Percentiles rank a stretch among this genome's conserved stretches.
Conservation (phyloP, 2,113 vertebrate genomes). For the Gasterosteus aculeatus region DNA sequence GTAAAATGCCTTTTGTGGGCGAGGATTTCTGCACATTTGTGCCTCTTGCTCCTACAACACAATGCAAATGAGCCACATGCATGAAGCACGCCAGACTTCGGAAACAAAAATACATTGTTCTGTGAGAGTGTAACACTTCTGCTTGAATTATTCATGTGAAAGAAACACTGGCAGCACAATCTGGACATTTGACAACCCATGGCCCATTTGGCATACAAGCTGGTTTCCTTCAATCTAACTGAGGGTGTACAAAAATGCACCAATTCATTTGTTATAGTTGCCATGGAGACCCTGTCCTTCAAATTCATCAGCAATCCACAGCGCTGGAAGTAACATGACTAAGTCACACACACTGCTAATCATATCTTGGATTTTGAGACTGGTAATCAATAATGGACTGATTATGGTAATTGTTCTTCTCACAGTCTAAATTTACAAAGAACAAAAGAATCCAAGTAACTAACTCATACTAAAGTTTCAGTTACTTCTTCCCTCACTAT, state of each 20-base stretch:
- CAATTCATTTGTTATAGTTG: constrained; percentile 40
- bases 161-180: constrained; percentile 25
- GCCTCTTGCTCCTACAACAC: constrained; percentile 7
- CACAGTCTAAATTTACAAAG: constrained; percentile 18
- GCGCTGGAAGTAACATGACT: constrained; percentile 42
- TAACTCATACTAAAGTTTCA: background rate
- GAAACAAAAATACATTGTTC: constrained; percentile 30
- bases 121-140: constrained; percentile 9
- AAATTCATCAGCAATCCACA: constrained; percentile 32
- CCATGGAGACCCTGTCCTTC: constrained; percentile 52
- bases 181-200: constrained; percentile 22
- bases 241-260: constrained; percentile 22
- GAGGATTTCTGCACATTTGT: constrained; percentile 13
- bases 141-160: constrained; percentile 46
- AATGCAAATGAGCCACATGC: constrained; percentile 42
- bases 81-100: constrained; percentile 21
- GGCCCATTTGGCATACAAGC: constrained; percentile 30
- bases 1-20: background rate
- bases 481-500: background rate
- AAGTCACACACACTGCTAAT: constrained; percentile 44
- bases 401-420: constrained; percentile 47
- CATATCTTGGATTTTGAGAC: constrained; percentile 3
- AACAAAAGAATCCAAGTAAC: constrained; percentile 24
- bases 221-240: constrained; percentile 27
- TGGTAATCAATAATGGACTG: constrained; percentile 17